Evolutionary conservation across 2,888 invertebrate species (phyloP), one percentile per base, ranked within the genome.

Genomic region (Calephelis perditalis): DNA sequence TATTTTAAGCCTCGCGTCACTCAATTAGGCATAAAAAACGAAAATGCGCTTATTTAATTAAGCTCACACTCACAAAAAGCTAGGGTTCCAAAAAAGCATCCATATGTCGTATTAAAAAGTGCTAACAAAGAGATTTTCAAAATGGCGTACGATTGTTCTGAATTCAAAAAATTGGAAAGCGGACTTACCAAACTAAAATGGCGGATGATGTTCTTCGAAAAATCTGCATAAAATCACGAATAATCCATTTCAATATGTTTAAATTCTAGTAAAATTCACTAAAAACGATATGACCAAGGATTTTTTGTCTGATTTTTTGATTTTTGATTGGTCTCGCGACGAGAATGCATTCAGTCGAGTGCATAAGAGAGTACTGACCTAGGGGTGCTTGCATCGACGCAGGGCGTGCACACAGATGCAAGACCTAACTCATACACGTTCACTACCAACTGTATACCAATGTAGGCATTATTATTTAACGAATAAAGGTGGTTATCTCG

Each of bases 121-220:
- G 56, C 61, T 62, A 71, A 68, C 69, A 68, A 71, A 70, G 69
- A 65, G 60, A 65, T 70, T 69, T 71, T 67, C 65, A 70, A 70
- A 67, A 70, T 71, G 70, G 71, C 70, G 69, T 65, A 61, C 62
- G 58, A 62, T 61, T 64, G 69, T 63, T 65, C 64, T 62, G 68
- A 69, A 68, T 66, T 69, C 68, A 69, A 71, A 71, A 70, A 78
- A 75, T 74, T 74, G 75, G 75, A 82, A 82, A 82, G 78, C 74
- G 65, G 67, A 79, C 80, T 78, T 72, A 81, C 82, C 78, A 63
- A 73, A 71, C 73, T 77, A 80, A 81, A 58, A 82, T 82, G 82
- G 81, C 81, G 70, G 68, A 67, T 67, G 67, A 78, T 75, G 70
- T 55, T 57, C 59, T 54, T 36, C 55, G 26, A 35, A 58, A 49